These are phyloP conservation scores for Dryadula phaetusa DNA, from an alignment of 2,888 invertebrate species.

Conservation along the genomic window DNA sequence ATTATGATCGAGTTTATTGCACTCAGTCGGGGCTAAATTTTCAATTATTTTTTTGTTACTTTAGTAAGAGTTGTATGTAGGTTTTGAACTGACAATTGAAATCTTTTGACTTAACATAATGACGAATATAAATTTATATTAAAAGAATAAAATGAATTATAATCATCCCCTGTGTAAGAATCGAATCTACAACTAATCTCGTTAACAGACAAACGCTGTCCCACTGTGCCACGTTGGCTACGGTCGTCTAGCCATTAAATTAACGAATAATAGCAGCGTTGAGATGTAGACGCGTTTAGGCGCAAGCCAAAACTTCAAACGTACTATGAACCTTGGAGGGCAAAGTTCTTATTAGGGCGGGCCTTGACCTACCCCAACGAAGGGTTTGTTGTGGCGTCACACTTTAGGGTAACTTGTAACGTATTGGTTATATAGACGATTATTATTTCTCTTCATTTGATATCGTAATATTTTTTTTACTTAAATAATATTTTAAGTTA, in stretches of 20 bases:
- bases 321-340: conserved; percentile 48
- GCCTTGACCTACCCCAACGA: conserved; percentile 46
- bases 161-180: too few relatives aligned
- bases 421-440: background rate
- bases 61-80: too few relatives aligned
- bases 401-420: conserved; percentile 8
- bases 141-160: too few relatives aligned
- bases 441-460: background rate
- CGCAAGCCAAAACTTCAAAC: conserved; percentile 43
- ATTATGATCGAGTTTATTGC: conserved; percentile 13
- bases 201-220: too few relatives aligned
- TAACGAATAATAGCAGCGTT: conserved; percentile 5
- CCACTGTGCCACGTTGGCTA: too few relatives aligned
- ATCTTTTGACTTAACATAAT: too few relatives aligned
- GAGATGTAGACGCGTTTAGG: conserved; percentile 22
- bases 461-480: background rate
- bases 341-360: conserved; percentile 49
- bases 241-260: conserved; percentile 1
- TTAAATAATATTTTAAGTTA: background rate
- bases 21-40: background rate
- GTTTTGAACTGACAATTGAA: too few relatives aligned
- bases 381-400: conserved; percentile 25
- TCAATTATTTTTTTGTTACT: background rate
- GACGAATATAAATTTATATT: too few relatives aligned
- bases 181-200: too few relatives aligned